Evolutionary conservation across 2,113 vertebrate genomes (phyloP).

Genomic region (Percopsis transmontana): DNA sequence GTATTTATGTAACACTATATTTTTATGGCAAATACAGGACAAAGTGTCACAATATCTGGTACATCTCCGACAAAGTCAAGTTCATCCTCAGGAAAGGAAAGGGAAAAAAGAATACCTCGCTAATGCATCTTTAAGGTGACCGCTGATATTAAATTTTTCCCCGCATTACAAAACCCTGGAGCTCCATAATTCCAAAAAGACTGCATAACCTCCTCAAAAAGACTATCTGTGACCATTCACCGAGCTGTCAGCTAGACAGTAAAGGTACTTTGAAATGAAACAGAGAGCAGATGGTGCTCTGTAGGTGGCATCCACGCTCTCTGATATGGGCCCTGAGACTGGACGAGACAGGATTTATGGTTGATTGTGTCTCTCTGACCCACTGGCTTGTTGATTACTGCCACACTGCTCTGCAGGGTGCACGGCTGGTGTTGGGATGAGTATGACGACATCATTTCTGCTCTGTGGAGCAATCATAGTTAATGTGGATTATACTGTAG

Average conservation of each 20-base stretch:
- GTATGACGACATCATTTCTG: conserved; percentile 34
- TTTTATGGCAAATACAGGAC: too few species aligned
- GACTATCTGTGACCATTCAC: conserved; percentile 25
- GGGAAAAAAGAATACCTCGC: neutral
- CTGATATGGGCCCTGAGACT: conserved; percentile 59
- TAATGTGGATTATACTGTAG: conserved; percentile 2
- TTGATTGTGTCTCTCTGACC: conserved; percentile 70
- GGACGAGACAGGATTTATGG: conserved; percentile 53
- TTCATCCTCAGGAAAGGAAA: neutral
- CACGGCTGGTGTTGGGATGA: conserved; percentile 41
- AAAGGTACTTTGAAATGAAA: conserved; percentile 49
- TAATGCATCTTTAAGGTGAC: conserved; percentile 1
- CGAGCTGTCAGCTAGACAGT: conserved; percentile 33
- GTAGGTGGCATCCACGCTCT: conserved; percentile 58
- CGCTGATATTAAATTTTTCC: neutral
- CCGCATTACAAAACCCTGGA: conserved; percentile 14
- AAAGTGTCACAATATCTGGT: too few species aligned
- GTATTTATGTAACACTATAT: too few species aligned
- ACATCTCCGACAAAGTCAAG: too few species aligned
- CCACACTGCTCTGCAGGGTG: conserved; percentile 48
- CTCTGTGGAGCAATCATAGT: conserved; percentile 38
- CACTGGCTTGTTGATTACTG: conserved; percentile 70
- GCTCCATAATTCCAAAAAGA: conserved; percentile 3
- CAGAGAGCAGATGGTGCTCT: conserved; percentile 67
- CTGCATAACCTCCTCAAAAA: conserved; percentile 12